Evolutionary conservation across 2,797 vertebrate genomes (phyloP).

Genomic region (Sebastes goodei): DNA sequence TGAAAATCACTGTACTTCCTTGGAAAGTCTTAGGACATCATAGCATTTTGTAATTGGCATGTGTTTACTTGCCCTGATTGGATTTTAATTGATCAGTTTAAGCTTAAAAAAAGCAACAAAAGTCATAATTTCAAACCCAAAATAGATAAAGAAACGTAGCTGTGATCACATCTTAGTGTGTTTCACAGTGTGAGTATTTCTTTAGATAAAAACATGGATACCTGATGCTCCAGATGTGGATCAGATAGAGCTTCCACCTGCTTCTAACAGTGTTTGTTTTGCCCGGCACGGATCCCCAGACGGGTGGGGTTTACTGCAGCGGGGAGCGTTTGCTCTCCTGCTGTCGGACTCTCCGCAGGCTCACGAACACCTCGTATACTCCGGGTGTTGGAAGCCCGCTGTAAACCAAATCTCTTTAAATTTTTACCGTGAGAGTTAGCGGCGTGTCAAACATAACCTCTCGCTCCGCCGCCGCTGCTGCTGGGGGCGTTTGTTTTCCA

Average conservation of each 20-base stretch:
- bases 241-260: not conserved
- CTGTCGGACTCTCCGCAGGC: conserved; percentile 21
- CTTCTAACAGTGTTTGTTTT: conserved; percentile 27
- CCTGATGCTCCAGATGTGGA: not conserved
- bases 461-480: conserved; percentile 20
- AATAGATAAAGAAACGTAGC: no score
- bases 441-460: conserved; percentile 43
- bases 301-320: conserved; percentile 45
- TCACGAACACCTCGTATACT: conserved; percentile 4
- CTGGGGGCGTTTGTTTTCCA: conserved; percentile 58
- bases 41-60: no score
- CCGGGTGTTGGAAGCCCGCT: conserved; percentile 3
- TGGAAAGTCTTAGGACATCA: rapidly evolving
- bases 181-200: no score
- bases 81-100: no score
- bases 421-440: conserved; percentile 34
- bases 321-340: conserved; percentile 14
- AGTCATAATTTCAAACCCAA: no score
- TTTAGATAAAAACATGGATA: not conserved
- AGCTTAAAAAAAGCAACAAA: no score
- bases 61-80: no score
- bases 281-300: not conserved
- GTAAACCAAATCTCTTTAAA: conserved; percentile 41
- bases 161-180: no score
- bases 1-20: no score